A percentile compares a stretch with the other conserved stretches of the same genome.
phyloP scores from a whole-genome alignment of 2,113 vertebrate genomes.

The Mormoops blainvillei region DNA sequence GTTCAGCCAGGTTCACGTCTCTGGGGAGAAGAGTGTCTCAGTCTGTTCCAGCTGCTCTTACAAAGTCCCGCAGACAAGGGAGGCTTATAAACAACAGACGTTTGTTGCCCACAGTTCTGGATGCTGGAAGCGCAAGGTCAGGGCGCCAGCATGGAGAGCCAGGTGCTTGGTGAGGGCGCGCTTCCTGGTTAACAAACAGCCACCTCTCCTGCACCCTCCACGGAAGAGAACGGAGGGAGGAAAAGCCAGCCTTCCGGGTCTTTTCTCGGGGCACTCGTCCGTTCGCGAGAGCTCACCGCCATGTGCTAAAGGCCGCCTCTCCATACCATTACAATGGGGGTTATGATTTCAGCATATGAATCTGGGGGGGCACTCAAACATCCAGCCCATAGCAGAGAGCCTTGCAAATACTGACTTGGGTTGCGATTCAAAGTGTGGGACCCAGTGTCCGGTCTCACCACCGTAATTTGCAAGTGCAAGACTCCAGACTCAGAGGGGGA shows the following conservation, averaged over 20 bases:
- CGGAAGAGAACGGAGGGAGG: neutral
- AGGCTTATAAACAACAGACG: neutral
- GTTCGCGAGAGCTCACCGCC: neutral
- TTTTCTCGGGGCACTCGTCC: neutral
- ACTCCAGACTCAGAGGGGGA: neutral
- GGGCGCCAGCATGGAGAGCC: accelerated
- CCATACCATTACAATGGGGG: neutral
- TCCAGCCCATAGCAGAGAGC: neutral
- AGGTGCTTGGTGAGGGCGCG: neutral
- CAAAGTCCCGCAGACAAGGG: neutral
- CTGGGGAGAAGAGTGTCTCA: neutral
- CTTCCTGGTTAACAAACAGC: neutral
- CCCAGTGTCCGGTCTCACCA: neutral
- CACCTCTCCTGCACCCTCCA: neutral
- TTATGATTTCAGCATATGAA: neutral
- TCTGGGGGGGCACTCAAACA: neutral
- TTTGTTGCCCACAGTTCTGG: neutral
- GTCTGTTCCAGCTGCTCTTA: neutral
- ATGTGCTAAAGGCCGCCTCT: neutral
- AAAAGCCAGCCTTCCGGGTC: neutral
- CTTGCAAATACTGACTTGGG: neutral
- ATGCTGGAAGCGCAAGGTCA: neutral
- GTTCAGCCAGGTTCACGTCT: neutral
- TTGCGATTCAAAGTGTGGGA: neutral
- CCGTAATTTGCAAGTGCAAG: neutral